phyloP scores from a whole-genome alignment of 2,797 vertebrate species.

The Oreochromis mossambicus region DNA sequence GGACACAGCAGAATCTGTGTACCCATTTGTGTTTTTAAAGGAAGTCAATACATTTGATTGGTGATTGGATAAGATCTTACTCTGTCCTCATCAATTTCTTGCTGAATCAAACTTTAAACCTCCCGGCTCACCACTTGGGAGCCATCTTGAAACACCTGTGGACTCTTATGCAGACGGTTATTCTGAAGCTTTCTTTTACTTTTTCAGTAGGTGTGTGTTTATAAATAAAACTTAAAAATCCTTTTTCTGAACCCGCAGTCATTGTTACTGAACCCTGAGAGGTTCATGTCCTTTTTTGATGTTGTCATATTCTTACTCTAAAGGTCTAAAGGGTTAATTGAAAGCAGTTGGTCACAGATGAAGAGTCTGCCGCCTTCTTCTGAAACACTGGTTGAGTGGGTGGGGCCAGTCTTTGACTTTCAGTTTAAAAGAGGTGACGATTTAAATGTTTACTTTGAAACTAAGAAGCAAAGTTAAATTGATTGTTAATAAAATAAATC shows the following conservation, averaged over 20 bases:
- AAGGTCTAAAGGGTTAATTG: neutral
- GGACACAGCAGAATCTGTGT: fast-evolving
- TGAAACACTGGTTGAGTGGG: neutral
- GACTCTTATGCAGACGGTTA: neutral
- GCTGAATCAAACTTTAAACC: neutral
- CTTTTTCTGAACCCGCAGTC: neutral
- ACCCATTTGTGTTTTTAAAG: neutral
- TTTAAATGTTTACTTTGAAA: neutral
- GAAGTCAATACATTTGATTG: neutral
- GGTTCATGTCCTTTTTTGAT: neutral
- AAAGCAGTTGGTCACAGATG: neutral
- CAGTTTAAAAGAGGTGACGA: neutral
- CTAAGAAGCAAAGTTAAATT: neutral
- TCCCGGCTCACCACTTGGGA: neutral
- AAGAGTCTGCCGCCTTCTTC: neutral
- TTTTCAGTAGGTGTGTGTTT: neutral
- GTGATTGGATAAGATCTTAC: neutral
- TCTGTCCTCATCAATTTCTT: neutral
- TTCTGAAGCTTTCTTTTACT: neutral
- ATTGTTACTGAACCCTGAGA: neutral
- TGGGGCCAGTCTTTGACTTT: neutral
- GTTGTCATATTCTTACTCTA: neutral
- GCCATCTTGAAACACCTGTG: neutral
- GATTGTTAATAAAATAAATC: neutral
- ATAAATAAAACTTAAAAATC: neutral